Evolutionary conservation across 2,113 vertebrate species (phyloP), one percentile per base, ranked within the genome.

Genomic region (Thermophis baileyi): DNA sequence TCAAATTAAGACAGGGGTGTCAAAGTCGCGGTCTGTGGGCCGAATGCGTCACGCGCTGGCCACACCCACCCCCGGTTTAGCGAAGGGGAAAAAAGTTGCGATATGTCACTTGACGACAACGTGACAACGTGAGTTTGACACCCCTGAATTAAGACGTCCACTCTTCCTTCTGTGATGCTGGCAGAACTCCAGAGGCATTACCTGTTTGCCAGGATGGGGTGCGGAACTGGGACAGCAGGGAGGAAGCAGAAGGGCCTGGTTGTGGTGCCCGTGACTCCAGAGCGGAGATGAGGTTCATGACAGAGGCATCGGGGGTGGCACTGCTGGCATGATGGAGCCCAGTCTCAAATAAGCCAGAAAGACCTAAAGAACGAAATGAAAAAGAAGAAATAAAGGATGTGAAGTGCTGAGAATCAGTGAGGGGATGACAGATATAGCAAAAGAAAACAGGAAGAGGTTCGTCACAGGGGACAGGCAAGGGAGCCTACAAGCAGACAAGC

Each of bases 221-320:
- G 92, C 99, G 98, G 97, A 99, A 99, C 97, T 99, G 99, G 89
- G 99, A 99, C 81, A 99, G 98, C 30, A 99, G 98, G 87, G 99
- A 99, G 69, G 99, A 99, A 46, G 99, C 99, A 0, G 99, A 99
- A 81, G 99, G 99, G 3, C 98, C 98, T 30, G 99, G 98, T 96
- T 99, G 99, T 44, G 98, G 98, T 63, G 98, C 98, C 93, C 99
- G 97, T 11, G 99, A 99, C 97, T 99, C 99, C 97, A 99, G 97
- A 74, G 99, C 99, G 0, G 99, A 99, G 95, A 99, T 99, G 96
- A 99, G 98, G 97, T 99, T 99, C 99, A 99, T 99, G 95, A 99
- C 99, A 0, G 99, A 99, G 87, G 99, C 98, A 90, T 99, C 98
- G 0, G 98, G 98, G 60, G 98, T 98, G 24, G 98, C 98, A 3